A percentile compares a stretch with the other conserved stretches of the same genome.
These are phyloP conservation scores for Drosophila ercepeae DNA, from an alignment of 1,140 invertebrate species.

Conservation along the genomic window DNA sequence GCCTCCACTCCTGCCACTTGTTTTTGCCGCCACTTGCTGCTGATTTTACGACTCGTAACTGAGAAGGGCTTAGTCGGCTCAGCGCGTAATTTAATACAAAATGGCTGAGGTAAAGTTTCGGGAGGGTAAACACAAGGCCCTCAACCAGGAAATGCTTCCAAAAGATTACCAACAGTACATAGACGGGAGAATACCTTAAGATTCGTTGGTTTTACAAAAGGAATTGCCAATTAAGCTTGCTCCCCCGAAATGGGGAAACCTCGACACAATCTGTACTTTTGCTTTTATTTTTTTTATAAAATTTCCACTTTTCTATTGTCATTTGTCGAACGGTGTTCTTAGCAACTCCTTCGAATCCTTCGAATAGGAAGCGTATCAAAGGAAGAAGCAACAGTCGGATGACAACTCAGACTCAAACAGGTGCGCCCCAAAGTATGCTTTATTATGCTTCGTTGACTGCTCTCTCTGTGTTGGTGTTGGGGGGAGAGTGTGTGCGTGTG, in stretches of 20 bases:
- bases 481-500: neutral
- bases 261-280: neutral
- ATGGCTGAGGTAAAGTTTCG: conserved; percentile 32
- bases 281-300: neutral
- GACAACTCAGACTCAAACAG: conserved; percentile 56
- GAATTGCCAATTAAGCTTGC: neutral
- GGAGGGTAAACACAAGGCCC: conserved; percentile 14
- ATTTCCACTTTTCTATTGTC: conserved; percentile 1
- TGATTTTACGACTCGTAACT: conserved; percentile 62
- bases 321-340: conserved; percentile 6
- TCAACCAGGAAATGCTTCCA: neutral
- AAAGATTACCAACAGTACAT: neutral
- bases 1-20: conserved; percentile 6
- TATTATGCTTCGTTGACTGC: conserved; percentile 53
- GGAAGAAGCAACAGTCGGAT: conserved; percentile 12
- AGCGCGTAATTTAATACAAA: conserved; percentile 76
- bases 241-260: neutral
- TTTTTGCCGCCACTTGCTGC: conserved; percentile 14
- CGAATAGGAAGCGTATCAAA: neutral
- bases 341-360: conserved; percentile 3
- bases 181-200: neutral
- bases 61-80: conserved; percentile 72
- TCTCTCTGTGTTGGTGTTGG: neutral
- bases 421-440: conserved; percentile 70
- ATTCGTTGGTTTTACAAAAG: neutral